These are phyloP conservation scores for Eurytoma californica DNA, from an alignment of 2,888 invertebrate genomes.

Conservation along the genomic window DNA sequence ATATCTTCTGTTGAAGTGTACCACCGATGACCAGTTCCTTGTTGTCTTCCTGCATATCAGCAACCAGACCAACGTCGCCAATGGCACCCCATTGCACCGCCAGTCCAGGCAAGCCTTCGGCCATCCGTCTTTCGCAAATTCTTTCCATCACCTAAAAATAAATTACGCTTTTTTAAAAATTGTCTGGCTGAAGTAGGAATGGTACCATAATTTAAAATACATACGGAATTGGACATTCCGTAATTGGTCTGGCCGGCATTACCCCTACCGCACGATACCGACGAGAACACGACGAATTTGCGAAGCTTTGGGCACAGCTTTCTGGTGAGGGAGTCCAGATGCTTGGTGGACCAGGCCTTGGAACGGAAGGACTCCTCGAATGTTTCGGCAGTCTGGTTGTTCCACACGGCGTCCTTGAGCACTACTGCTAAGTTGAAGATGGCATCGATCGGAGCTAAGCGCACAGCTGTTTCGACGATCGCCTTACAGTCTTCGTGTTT, in stretches of 20 bases:
- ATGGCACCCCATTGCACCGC: constrained; percentile 83
- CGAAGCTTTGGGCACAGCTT: constrained; percentile 73
- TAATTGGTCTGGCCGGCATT: constrained; percentile 82
- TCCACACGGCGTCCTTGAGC: constrained; percentile 77
- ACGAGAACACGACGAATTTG: constrained; percentile 82
- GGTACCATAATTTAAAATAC: background rate
- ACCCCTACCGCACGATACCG: constrained; percentile 81
- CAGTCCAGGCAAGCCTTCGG: constrained; percentile 76
- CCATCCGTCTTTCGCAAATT: constrained; percentile 76
- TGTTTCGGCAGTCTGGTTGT: constrained; percentile 77
- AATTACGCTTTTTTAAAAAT: background rate
- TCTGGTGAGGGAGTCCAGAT: constrained; percentile 78
- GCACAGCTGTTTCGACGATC: constrained; percentile 79
- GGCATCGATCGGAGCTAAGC: constrained; percentile 79
- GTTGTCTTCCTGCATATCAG: constrained; percentile 84
- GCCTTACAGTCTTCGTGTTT: constrained; percentile 82
- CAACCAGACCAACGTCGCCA: constrained; percentile 86
- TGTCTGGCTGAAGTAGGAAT: too few relatives aligned
- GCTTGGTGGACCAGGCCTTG: constrained; percentile 79
- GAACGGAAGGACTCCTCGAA: constrained; percentile 77
- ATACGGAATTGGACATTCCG: constrained; percentile 77
- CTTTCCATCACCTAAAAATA: constrained; percentile 76
- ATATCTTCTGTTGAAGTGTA: constrained; percentile 90
- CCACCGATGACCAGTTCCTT: constrained; percentile 85
- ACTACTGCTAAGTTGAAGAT: constrained; percentile 82